Base-by-base conservation (phyloP, 2,888 invertebrate genomes). In the Criorhina ranunculi region DNA sequence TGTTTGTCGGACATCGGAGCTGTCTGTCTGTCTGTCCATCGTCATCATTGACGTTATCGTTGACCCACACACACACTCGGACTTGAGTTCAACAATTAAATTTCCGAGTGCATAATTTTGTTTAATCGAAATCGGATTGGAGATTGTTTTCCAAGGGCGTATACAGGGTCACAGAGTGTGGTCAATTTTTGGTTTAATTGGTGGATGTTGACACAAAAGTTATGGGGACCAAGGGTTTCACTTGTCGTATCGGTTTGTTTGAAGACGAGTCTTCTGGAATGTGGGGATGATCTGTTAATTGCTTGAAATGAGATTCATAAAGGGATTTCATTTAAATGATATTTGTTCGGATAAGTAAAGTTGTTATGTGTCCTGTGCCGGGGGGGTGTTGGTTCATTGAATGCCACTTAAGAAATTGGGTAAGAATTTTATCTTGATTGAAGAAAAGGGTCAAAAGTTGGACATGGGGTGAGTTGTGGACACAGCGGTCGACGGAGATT, bases 41-140 rank as follows among this genome's bases (percentile, higher is more conserved):
- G 33, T 44, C 42, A 1, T 42, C 35, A n/a, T 62, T 9, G 37
- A 11, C 19, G 75, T 75, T 57, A 40, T 59, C 51, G 24, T 67
- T 24, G 42, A 31, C 29, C 51, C 7, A 8, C 31, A 1, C 53
- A 24, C 19, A 33, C 33, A 19, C 24, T 1, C 4, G 2, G 19
- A 3, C 8, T 9, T 11, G 1, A 15, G 9, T 9, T n/a, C 5
- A 51, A 75, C 83, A 85, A 75, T 85, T 85, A 85, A 85, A 75
- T 79, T 79, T 79, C 75, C 75, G 73, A 85, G 57, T 85, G 73
- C 83, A 85, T 85, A 79, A 79, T 73, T 83, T 79, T 75, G 33
- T 79, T 79, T 69, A 85, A 85, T 79, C 79, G 73, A 79, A 85
- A 75, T 85, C 75, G 62, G 64, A 75, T 75, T 79, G 55, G 60